Conservation (phyloP, 37 sponge, comb jelly and placozoan genomes). For the Spongilla lacustris region DNA sequence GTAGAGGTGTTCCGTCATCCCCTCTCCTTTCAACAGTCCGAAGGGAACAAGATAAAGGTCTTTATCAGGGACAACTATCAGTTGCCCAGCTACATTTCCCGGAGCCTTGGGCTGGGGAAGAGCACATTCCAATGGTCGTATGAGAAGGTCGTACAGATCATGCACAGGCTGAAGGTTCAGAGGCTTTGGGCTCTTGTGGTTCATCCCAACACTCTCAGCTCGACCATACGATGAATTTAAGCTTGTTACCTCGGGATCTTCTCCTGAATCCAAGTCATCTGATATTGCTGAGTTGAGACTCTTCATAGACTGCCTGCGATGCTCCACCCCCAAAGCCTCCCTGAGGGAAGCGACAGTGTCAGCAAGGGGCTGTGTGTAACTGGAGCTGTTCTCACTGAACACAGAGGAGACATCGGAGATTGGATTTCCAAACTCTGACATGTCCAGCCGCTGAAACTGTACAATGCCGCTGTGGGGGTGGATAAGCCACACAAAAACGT, state of each 20-base stretch:
- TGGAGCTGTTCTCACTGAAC: slow-evolving; percentile 68
- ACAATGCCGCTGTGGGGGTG: slow-evolving; percentile 87
- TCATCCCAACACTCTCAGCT: slow-evolving; percentile 4
- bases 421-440: slow-evolving; percentile 53
- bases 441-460: slow-evolving; percentile 83
- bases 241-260: slow-evolving; percentile 60
- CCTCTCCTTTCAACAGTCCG: slow-evolving; percentile 73
- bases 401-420: slow-evolving; percentile 70
- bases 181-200: slow-evolving; percentile 22
- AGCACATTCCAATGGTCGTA: slow-evolving; percentile 79
- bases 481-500: slow-evolving; percentile 90
- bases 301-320: slow-evolving; percentile 38
- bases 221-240: slow-evolving; percentile 12
- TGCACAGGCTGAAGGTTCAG: slow-evolving; percentile 77
- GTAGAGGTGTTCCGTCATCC: slow-evolving; percentile 54
- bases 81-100: slow-evolving; percentile 22
- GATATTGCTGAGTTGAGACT: slow-evolving; percentile 62
- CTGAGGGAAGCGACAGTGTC: slow-evolving; percentile 70
- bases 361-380: slow-evolving; percentile 61
- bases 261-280: slow-evolving; percentile 59
- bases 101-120: slow-evolving; percentile 64
- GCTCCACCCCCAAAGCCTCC: slow-evolving; percentile 76
- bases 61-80: slow-evolving; percentile 83
- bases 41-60: slow-evolving; percentile 94
- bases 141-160: slow-evolving; percentile 87